Conservation (phyloP, 2,888 invertebrate species). For the Stenichneumon culpator region DNA sequence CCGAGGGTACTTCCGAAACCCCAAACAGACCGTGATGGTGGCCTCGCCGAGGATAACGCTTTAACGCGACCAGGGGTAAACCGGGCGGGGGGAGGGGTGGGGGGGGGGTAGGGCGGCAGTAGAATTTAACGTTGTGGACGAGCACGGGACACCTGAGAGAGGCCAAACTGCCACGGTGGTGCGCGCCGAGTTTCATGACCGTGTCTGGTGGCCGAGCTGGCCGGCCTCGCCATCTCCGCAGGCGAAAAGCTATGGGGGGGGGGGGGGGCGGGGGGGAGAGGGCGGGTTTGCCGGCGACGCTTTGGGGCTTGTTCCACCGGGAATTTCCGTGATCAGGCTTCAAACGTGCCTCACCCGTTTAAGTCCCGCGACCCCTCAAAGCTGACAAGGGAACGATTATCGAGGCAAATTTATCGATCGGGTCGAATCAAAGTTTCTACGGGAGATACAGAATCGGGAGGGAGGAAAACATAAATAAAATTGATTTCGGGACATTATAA, state of each 20-base stretch:
- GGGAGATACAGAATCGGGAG: not conserved
- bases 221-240: conserved; percentile 56
- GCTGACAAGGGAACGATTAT: not conserved
- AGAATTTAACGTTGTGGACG: conserved; percentile 58
- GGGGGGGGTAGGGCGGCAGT: conserved; percentile 32
- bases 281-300: conserved; percentile 44
- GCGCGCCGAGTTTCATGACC: conserved; percentile 51
- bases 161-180: conserved; percentile 56
- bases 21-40: conserved; percentile 66
- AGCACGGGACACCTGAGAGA: conserved; percentile 62
- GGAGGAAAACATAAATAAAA: not conserved
- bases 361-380: not conserved
- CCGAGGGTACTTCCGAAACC: conserved; percentile 65
- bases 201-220: conserved; percentile 55
- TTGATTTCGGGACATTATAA: not conserved
- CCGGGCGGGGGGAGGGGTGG: conserved; percentile 26
- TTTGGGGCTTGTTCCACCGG: conserved; percentile 23
- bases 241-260: conserved; percentile 9
- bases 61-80: conserved; percentile 40
- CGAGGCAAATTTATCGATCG: not conserved
- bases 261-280: not conserved
- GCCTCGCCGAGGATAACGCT: conserved; percentile 56
- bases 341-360: conserved; percentile 41
- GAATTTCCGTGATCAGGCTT: conserved; percentile 32
- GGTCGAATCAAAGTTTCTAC: not conserved